These are phyloP conservation scores for Plumapathes pennacea DNA, from an alignment of 92 coral and sea anemone species.

Conservation along the genomic window DNA sequence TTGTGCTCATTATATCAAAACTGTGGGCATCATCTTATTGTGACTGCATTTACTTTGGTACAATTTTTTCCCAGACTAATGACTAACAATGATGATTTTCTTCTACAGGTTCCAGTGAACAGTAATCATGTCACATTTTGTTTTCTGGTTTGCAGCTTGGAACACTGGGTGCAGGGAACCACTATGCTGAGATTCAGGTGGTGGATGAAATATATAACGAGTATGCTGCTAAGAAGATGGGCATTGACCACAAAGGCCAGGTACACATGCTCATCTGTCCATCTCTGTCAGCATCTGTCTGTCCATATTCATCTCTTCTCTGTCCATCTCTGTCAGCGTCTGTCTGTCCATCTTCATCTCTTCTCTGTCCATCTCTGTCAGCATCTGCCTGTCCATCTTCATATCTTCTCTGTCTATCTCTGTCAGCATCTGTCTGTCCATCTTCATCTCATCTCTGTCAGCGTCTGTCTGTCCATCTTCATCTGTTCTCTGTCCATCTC, in stretches of 20 bases:
- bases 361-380: neutral
- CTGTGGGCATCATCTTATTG: too few relatives aligned
- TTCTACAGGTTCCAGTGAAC: neutral
- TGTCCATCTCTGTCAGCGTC: neutral
- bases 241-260: slow-evolving; percentile 96
- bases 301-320: too few relatives aligned
- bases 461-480: too few relatives aligned
- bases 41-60: too few relatives aligned
- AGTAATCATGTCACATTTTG: neutral
- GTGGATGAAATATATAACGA: slow-evolving; percentile 88
- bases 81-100: too few relatives aligned
- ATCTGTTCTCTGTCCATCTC: too few relatives aligned
- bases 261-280: slow-evolving; percentile 12
- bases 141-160: slow-evolving; percentile 84
- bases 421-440: neutral
- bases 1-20: too few relatives aligned
- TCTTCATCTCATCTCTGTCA: too few relatives aligned
- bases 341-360: too few relatives aligned
- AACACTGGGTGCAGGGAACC: slow-evolving; percentile 98
- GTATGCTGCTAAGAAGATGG: slow-evolving; percentile 99
- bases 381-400: neutral
- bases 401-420: neutral
- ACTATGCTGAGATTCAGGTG: slow-evolving; percentile 97
- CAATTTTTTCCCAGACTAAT: too few relatives aligned
- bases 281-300: neutral